Conservation (phyloP, 23 tunicate genomes). For the Phallusia fumigata region DNA sequence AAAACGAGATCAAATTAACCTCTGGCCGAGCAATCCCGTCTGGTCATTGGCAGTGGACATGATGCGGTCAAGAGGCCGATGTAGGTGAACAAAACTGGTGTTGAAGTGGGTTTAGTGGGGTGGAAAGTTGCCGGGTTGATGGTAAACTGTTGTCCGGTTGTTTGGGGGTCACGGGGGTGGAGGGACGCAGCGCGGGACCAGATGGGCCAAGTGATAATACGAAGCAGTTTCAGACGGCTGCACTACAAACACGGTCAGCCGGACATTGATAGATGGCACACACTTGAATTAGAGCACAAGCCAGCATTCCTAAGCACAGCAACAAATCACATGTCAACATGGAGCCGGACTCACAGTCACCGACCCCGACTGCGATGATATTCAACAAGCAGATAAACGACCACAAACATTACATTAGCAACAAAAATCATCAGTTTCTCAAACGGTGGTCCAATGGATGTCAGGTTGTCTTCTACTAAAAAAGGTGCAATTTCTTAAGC, state of each 20-base stretch:
- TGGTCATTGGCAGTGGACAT: slow-evolving; percentile 12
- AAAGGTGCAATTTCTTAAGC: too few relatives aligned
- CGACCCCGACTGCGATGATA: too few relatives aligned
- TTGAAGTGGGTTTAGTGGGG: not conserved
- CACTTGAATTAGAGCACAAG: not conserved
- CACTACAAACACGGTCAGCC: not conserved
- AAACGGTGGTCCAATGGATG: too few relatives aligned
- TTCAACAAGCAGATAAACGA: too few relatives aligned
- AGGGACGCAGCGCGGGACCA: not conserved
- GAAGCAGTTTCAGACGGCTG: not conserved
- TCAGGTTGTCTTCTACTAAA: too few relatives aligned
- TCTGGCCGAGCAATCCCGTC: not conserved
- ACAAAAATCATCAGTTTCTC: too few relatives aligned
- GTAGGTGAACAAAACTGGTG: not conserved
- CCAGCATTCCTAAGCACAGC: not conserved
- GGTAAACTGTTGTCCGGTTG: slow-evolving; percentile 5
- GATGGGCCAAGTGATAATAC: not conserved
- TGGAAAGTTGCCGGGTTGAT: not conserved
- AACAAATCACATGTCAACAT: slow-evolving; percentile 9
- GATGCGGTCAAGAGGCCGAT: not conserved
- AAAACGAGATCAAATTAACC: not conserved
- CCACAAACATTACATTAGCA: too few relatives aligned
- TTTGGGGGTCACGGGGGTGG: not conserved
- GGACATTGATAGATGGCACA: slow-evolving; percentile 3
- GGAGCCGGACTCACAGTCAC: not conserved